Evolutionary conservation across 2,888 invertebrate species (phyloP).

Genomic region (Drosophila fungiperda): DNA sequence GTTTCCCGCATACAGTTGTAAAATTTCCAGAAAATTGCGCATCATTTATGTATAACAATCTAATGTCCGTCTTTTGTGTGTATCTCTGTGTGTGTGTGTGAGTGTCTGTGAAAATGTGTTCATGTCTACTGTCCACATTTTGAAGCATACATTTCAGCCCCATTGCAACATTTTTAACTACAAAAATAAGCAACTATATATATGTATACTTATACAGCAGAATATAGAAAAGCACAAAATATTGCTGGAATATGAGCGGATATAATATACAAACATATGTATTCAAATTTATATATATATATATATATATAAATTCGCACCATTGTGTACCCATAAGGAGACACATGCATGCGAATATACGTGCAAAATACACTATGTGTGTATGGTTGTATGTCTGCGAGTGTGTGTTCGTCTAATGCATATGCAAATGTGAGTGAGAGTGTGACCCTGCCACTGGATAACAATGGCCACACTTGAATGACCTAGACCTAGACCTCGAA

Average conservation of each 20-base stretch:
- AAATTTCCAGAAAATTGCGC: constrained; percentile 42
- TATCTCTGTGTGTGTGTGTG: constrained; percentile 19
- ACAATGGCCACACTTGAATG: constrained; percentile 47
- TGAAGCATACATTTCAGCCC: constrained; percentile 30
- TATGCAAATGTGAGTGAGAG: constrained; percentile 34
- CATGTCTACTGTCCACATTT: constrained; percentile 22
- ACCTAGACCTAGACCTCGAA: constrained; percentile 50
- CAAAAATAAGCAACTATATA: neutral
- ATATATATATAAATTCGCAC: neutral
- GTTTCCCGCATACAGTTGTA: neutral
- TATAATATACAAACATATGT: neutral
- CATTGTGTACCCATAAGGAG: constrained; percentile 6
- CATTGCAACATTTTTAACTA: constrained; percentile 20
- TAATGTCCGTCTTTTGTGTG: constrained; percentile 45
- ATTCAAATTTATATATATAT: neutral
- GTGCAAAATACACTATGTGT: neutral
- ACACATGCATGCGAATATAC: constrained; percentile 5
- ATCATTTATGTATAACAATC: constrained; percentile 75
- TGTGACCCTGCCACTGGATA: constrained; percentile 43
- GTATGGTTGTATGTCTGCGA: constrained; percentile 8
- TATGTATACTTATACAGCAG: neutral
- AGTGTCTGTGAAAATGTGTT: constrained; percentile 7
- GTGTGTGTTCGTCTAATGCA: constrained; percentile 15
- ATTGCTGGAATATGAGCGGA: neutral
- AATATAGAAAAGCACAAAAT: neutral